A percentile compares a stretch with the other conserved stretches of the same genome.
These are phyloP conservation scores for Protodeltote pygarga DNA, from an alignment of 2,888 invertebrate genomes.

Conservation along the genomic window DNA sequence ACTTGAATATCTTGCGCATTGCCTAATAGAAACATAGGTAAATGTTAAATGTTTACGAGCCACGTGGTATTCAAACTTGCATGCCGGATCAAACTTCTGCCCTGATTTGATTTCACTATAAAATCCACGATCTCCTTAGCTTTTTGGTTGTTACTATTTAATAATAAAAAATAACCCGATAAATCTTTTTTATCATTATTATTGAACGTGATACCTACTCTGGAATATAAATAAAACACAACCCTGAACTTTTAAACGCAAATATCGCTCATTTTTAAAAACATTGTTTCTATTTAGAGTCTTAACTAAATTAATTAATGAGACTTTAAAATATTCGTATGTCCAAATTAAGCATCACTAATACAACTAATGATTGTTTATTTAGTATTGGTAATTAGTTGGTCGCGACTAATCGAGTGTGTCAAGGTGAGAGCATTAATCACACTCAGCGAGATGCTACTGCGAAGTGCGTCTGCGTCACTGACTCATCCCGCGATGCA, in stretches of 20 bases:
- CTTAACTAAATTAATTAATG: conserved; percentile 29
- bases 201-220: conserved; percentile 9
- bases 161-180: not conserved
- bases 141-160: not conserved
- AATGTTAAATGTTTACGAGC: conserved; percentile 32
- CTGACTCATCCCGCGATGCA: conserved; percentile 51
- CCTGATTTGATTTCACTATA: not conserved
- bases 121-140: not conserved
- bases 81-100: conserved; percentile 6
- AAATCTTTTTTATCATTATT: not conserved
- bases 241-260: conserved; percentile 37
- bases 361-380: conserved; percentile 34
- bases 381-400: conserved; percentile 41
- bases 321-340: conserved; percentile 31
- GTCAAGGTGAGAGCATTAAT: conserved; percentile 50
- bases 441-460: conserved; percentile 17
- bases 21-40: conserved; percentile 33
- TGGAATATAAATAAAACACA: conserved; percentile 15
- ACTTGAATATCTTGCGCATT: conserved; percentile 18
- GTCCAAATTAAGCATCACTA: conserved; percentile 12
- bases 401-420: conserved; percentile 36
- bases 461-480: conserved; percentile 9
- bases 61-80: conserved; percentile 31
- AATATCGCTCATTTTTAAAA: conserved; percentile 19
- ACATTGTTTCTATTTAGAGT: conserved; percentile 7